These are phyloP conservation scores for Pollenia amentaria DNA, from an alignment of 2,888 invertebrate species.

Conservation along the genomic window DNA sequence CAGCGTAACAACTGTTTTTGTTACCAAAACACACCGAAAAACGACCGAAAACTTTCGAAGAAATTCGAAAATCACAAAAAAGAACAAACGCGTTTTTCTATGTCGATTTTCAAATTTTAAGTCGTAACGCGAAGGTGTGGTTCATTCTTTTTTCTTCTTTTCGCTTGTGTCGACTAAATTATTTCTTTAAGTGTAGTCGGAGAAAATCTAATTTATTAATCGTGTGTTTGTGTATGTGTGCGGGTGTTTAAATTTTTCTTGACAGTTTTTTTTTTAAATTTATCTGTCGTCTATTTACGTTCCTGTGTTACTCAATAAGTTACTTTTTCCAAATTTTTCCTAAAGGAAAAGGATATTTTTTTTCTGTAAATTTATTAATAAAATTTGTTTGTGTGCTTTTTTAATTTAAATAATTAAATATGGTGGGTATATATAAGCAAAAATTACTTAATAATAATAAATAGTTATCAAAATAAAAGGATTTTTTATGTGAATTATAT, in stretches of 20 bases:
- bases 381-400: slow-evolving; percentile 19
- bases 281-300: background rate
- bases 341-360: slow-evolving; percentile 24
- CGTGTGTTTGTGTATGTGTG: slow-evolving; percentile 75
- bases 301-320: background rate
- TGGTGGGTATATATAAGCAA: slow-evolving; percentile 20
- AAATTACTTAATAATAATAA: no score
- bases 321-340: background rate
- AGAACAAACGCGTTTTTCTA: slow-evolving; percentile 53
- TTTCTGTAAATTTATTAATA: background rate
- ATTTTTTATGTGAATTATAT: no score
- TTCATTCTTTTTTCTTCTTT: slow-evolving; percentile 10
- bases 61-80: slow-evolving; percentile 40
- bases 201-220: slow-evolving; percentile 76
- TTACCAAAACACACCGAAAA: slow-evolving; percentile 63
- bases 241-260: slow-evolving; percentile 67
- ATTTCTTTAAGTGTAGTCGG: slow-evolving; percentile 63
- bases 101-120: slow-evolving; percentile 21
- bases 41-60: slow-evolving; percentile 26
- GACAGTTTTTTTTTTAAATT: slow-evolving; percentile 14
- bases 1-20: slow-evolving; percentile 73
- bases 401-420: background rate
- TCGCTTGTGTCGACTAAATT: background rate
- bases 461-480: no score
- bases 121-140: slow-evolving; percentile 42